A percentile compares a stretch with the other conserved stretches of the same genome.
Evolutionary conservation across 35 echinoderm and acorn worm species (phyloP).

Genomic region (Hemicentrotus pulcherrimus): DNA sequence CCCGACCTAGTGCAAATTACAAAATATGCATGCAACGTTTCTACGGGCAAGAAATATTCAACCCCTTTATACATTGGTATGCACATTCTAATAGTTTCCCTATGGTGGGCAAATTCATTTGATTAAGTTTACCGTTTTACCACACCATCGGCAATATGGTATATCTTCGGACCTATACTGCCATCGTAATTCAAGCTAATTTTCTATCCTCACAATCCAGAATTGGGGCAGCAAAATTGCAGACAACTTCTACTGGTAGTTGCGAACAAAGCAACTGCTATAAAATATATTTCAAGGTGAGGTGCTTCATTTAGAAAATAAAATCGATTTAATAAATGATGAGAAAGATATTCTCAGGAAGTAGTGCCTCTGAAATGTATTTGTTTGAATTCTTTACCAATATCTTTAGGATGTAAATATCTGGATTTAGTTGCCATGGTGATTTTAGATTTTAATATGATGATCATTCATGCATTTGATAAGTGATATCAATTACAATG

Average conservation of each 20-base stretch:
- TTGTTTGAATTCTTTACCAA: no score
- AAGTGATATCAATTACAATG: no score
- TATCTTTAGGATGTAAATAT: no score
- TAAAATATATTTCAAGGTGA: neutral
- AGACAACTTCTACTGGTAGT: neutral
- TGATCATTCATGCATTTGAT: no score
- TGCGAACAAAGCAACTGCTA: neutral
- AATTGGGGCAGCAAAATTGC: neutral
- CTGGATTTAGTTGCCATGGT: no score
- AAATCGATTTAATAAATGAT: neutral
- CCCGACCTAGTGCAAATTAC: neutral
- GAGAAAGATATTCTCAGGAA: neutral
- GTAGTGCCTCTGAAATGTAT: neutral
- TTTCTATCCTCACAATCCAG: neutral
- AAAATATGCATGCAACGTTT: conserved; percentile 1
- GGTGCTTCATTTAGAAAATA: neutral
- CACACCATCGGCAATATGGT: neutral
- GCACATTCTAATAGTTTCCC: neutral
- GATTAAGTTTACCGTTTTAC: conserved; percentile 13
- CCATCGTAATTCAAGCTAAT: conserved; percentile 4
- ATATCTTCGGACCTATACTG: neutral
- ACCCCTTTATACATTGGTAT: neutral
- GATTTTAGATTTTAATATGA: no score
- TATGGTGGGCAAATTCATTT: neutral
- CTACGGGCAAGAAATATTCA: neutral